Evolutionary conservation across 2,888 invertebrate genomes (phyloP), one percentile per base, ranked within the genome.

Genomic region (Amaurobius ferox): DNA sequence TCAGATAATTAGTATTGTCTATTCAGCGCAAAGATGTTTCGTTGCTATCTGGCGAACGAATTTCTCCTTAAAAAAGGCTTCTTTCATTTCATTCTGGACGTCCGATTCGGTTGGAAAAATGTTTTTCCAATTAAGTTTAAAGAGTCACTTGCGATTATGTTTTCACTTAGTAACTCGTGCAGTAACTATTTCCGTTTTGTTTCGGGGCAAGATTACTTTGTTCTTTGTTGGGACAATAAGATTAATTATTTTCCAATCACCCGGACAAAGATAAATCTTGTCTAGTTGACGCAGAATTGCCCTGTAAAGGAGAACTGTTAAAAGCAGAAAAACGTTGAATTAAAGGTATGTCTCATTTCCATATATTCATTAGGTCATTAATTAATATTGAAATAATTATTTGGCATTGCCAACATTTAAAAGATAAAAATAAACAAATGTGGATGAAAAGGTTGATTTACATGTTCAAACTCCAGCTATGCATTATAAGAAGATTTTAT

Each of bases 1-100:
- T 83, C 83, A 86, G 78, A 73, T 86, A 86, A 86, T 86, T 86
- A 79, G 85, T 73, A 86, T 79, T 86, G 85, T 79, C 78, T 79
- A 73, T 86, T 86, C 83, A 85, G 64, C 39, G 72, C 55, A 39
- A 76, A 76, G 81, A 80, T 79, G 79, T 79, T 71, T 13, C 40
- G 3, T 39, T 64, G 30, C 29, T 64, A 29, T 64, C 30, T 30
- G 16, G 32, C 64, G 40, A 28, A 28, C 30, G 19, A 23, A n/a
- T 66, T 66, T n/a, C 66, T 66, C 23, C 35, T 66, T 66, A 29
- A 6, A 16, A 29, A 19, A n/a, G 16, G 9, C 32, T 66, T 64
- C 35, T 66, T 66, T 32, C 66, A 35, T 35, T n/a, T 66, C 32
- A n/a, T 35, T 32, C 66, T 30, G n/a, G 19, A n/a, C 32, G 23